A percentile compares a stretch with the other conserved stretches of the same genome.
phyloP scores from a whole-genome alignment of 2,797 vertebrate species.

The Eulemur coronatus region DNA sequence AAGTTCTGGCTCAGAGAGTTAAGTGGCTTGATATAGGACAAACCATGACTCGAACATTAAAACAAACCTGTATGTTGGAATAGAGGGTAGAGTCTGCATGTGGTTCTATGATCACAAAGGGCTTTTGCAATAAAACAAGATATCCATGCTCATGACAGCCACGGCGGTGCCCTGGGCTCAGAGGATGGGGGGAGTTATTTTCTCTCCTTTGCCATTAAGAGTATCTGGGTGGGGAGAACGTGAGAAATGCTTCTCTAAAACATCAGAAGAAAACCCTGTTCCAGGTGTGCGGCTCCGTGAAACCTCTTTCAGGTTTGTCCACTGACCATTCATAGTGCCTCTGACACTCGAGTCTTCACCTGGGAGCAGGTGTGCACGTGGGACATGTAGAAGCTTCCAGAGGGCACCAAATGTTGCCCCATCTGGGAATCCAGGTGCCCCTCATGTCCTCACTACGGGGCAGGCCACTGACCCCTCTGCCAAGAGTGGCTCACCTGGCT shows the following conservation, averaged over 20 bases:
- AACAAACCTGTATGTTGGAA: fast-evolving
- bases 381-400: background rate
- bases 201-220: background rate
- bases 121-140: background rate
- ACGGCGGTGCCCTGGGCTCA: fast-evolving
- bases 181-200: background rate
- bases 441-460: background rate
- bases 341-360: background rate
- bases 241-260: fast-evolving
- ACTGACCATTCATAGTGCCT: background rate
- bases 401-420: background rate
- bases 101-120: fast-evolving
- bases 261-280: fast-evolving
- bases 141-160: background rate
- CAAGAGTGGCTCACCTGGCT: background rate
- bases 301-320: background rate
- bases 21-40: background rate
- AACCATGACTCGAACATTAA: fast-evolving
- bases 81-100: background rate
- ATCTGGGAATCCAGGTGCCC: fast-evolving
- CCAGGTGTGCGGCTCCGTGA: fast-evolving
- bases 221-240: background rate
- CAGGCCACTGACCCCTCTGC: background rate
- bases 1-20: fast-evolving
- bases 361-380: background rate